Conservation (phyloP, 2,888 invertebrate species). For the Mesorhabditis belari region DNA sequence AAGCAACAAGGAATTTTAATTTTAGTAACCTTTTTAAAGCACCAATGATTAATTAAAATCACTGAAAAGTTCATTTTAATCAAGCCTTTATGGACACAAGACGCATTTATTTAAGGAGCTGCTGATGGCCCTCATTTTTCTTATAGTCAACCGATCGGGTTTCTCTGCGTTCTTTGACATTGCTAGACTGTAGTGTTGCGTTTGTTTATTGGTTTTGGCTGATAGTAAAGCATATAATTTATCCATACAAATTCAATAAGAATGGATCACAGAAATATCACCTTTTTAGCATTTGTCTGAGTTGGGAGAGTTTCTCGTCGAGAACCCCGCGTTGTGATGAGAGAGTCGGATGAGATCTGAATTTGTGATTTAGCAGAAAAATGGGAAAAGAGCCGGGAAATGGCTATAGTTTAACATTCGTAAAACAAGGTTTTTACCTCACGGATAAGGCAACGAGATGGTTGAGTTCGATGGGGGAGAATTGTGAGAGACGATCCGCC, state of each 20-base stretch:
- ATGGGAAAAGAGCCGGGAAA: neutral
- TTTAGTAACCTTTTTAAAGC: too few relatives aligned
- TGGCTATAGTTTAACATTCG: neutral
- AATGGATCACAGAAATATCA: neutral
- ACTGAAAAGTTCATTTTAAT: too few relatives aligned
- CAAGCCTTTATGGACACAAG: too few relatives aligned
- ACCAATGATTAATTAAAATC: too few relatives aligned
- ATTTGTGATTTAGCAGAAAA: neutral
- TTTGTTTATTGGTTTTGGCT: too few relatives aligned
- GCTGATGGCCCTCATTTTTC: too few relatives aligned
- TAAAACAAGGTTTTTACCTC: constrained; percentile 54
- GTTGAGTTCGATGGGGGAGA: constrained; percentile 75
- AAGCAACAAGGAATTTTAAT: too few relatives aligned
- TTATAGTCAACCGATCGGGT: too few relatives aligned
- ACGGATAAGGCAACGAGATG: constrained; percentile 65
- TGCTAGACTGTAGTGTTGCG: too few relatives aligned
- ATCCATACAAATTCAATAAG: neutral
- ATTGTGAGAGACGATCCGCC: constrained; percentile 67
- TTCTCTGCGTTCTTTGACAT: too few relatives aligned
- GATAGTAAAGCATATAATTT: neutral
- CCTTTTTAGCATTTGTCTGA: constrained; percentile 69
- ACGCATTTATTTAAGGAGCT: too few relatives aligned
- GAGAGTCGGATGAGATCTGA: constrained; percentile 58
- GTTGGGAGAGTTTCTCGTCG: constrained; percentile 66
- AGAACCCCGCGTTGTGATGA: constrained; percentile 54